These are phyloP conservation scores for Callionymus lyra DNA, from an alignment of 2,113 vertebrate species.

Conservation along the genomic window DNA sequence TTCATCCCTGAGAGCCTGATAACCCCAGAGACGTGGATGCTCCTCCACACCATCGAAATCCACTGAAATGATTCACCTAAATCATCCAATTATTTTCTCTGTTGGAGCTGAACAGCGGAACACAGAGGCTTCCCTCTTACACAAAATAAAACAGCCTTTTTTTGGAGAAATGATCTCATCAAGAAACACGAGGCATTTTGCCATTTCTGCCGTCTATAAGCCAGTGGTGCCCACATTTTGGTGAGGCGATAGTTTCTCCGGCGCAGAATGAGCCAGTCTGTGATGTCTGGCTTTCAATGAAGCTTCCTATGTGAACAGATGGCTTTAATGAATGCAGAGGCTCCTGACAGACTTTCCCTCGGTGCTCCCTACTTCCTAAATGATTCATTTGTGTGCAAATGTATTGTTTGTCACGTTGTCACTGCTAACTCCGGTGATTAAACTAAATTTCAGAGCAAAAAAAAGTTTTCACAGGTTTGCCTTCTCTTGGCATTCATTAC, in stretches of 20 bases:
- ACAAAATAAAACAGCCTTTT: constrained; percentile 8
- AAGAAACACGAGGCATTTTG: too few species aligned
- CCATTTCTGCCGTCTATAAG: too few species aligned
- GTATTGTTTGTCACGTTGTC: constrained; percentile 51
- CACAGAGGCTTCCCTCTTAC: background rate
- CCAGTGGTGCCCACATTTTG: too few species aligned
- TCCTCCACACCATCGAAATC: constrained; percentile 1
- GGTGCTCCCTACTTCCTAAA: constrained; percentile 47
- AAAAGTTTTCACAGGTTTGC: constrained; percentile 3
- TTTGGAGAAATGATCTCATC: background rate
- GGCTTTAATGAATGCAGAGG: constrained; percentile 53
- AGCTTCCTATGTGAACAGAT: constrained; percentile 59
- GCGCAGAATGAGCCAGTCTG: constrained; percentile 47
- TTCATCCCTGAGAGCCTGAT: too few species aligned
- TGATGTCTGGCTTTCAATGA: constrained; percentile 52
- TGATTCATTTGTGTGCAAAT: constrained; percentile 59
- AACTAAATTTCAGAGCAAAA: constrained; percentile 16
- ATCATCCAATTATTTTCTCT: too few species aligned
- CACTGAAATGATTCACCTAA: background rate
- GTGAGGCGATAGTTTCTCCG: constrained; percentile 47
- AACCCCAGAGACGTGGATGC: background rate
- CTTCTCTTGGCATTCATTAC: background rate
- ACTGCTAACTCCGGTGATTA: constrained; percentile 31
- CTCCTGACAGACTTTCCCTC: constrained; percentile 46
- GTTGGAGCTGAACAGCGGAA: too few species aligned